Conservation (phyloP, 2,113 vertebrate species). For the Grallaria varia region DNA sequence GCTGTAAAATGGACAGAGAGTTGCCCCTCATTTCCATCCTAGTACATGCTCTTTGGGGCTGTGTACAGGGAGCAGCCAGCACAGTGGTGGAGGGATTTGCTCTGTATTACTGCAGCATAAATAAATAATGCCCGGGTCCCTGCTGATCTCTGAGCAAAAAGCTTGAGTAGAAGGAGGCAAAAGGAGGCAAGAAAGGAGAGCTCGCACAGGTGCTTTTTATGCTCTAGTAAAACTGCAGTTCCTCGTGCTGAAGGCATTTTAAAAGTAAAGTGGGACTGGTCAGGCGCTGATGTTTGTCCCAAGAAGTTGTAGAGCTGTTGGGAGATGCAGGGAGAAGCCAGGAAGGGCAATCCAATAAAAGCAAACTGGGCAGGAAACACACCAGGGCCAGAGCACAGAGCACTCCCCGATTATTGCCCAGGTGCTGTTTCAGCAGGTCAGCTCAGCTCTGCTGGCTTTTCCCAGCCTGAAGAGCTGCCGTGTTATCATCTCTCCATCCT, state of each 20-base stretch:
- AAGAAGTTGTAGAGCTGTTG: not conserved
- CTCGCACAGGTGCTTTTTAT: not conserved
- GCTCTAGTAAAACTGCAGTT: not conserved
- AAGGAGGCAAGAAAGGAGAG: not conserved
- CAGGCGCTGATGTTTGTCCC: not conserved
- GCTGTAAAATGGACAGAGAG: not conserved
- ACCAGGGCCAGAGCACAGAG: fast-evolving
- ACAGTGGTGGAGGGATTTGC: not conserved
- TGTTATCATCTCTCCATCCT: not conserved
- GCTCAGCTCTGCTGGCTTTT: not conserved
- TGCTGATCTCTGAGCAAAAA: not conserved
- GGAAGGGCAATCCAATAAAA: not conserved
- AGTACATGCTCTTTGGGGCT: not conserved
- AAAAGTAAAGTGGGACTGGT: not conserved
- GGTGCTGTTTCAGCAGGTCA: not conserved
- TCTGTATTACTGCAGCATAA: not conserved
- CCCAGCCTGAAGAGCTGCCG: not conserved
- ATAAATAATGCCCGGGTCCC: constrained; percentile 11
- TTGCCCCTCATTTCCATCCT: not conserved
- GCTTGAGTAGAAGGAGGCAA: not conserved
- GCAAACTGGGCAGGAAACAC: not conserved
- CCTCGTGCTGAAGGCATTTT: not conserved
- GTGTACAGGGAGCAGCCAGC: not conserved
- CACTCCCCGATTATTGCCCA: not conserved
- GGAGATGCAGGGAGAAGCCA: not conserved